Evolutionary conservation across 2,888 invertebrate species (phyloP).

Genomic region (Aleiodes leptofemur): DNA sequence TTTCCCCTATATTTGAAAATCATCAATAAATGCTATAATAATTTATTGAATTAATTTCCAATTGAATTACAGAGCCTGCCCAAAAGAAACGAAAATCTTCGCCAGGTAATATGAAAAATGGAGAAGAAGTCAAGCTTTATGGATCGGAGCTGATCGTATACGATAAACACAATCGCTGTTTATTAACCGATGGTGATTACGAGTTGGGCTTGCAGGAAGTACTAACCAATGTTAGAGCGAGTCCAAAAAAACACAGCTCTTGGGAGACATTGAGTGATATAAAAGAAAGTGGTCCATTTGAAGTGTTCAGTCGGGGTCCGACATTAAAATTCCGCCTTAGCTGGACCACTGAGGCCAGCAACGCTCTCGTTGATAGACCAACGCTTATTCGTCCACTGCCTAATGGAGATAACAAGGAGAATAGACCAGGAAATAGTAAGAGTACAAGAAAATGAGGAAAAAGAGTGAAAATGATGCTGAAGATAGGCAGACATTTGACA

Average conservation of each 20-base stretch:
- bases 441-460: too few relatives aligned
- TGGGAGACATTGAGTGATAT: slow-evolving; percentile 82
- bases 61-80: slow-evolving; percentile 78
- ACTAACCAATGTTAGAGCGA: slow-evolving; percentile 73
- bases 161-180: slow-evolving; percentile 91
- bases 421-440: slow-evolving; percentile 73
- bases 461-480: too few relatives aligned
- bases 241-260: slow-evolving; percentile 84
- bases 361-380: slow-evolving; percentile 82
- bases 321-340: slow-evolving; percentile 89
- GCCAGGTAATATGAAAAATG: slow-evolving; percentile 69
- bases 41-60: slow-evolving; percentile 15
- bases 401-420: slow-evolving; percentile 74
- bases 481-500: too few relatives aligned
- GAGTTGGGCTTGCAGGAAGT: slow-evolving; percentile 90
- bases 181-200: slow-evolving; percentile 92
- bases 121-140: slow-evolving; percentile 79
- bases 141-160: slow-evolving; percentile 91
- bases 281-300: slow-evolving; percentile 81
- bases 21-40: slow-evolving; percentile 1
- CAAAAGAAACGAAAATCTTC: slow-evolving; percentile 83
- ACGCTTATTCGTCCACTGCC: slow-evolving; percentile 75
- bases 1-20: too few relatives aligned
- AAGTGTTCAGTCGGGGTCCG: slow-evolving; percentile 87
- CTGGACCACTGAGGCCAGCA: slow-evolving; percentile 87